Evolutionary conservation across 2,888 invertebrate genomes (phyloP).

Genomic region (Subacronicta megacephala): DNA sequence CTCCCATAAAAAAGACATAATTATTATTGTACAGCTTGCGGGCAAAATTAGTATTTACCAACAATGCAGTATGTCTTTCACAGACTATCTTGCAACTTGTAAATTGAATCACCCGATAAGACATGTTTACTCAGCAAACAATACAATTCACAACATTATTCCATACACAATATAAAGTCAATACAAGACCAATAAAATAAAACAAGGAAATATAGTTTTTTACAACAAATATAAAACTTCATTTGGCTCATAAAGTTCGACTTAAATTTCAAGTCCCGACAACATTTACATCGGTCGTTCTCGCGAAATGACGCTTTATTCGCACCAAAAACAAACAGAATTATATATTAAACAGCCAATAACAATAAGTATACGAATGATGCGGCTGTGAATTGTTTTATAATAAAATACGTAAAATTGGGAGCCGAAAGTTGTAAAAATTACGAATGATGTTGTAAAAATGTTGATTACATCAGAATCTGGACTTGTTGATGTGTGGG

Average conservation of each 20-base stretch:
- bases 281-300: conserved; percentile 43
- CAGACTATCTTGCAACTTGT: neutral
- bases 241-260: conserved; percentile 38
- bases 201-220: conserved; percentile 45
- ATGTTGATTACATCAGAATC: conserved; percentile 21
- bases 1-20: too few species aligned
- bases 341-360: conserved; percentile 55
- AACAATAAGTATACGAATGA: conserved; percentile 48
- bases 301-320: conserved; percentile 43
- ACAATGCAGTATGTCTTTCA: too few species aligned
- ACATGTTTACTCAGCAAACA: conserved; percentile 17
- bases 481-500: neutral
- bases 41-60: too few species aligned
- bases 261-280: conserved; percentile 44
- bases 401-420: conserved; percentile 49
- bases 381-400: conserved; percentile 37
- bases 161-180: conserved; percentile 34
- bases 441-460: conserved; percentile 23
- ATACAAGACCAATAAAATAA: conserved; percentile 42
- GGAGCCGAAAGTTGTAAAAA: conserved; percentile 45
- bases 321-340: conserved; percentile 54
- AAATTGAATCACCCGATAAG: conserved; percentile 8
- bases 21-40: too few species aligned
- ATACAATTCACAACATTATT: conserved; percentile 12
- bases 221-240: conserved; percentile 36